Conservation (phyloP, 2,888 invertebrate species). For the Cepaea hortensis region DNA sequence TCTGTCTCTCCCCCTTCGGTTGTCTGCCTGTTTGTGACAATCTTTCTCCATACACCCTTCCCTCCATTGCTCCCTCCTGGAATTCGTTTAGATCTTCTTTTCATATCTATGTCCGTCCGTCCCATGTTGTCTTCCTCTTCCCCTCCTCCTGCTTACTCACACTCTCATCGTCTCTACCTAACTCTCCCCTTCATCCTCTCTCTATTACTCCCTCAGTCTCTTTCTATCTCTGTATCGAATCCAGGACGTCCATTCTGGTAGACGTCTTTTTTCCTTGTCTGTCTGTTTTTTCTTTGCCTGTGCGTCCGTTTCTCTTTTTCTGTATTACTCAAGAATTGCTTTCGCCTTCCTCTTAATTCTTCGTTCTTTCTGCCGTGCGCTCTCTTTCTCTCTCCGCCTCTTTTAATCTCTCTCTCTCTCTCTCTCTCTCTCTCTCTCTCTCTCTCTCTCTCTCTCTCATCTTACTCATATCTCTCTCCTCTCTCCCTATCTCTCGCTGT, state of each 20-base stretch:
- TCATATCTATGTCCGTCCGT: neutral
- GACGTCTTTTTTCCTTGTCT: neutral
- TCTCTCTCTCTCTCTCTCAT: neutral
- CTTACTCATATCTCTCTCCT: neutral
- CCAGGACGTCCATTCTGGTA: no score
- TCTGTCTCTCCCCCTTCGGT: constrained; percentile 9
- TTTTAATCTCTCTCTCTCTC: no score
- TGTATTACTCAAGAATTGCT: neutral
- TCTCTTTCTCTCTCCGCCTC: no score
- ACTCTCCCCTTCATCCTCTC: neutral
- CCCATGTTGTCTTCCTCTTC: neutral
- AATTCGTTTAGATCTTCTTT: no score
- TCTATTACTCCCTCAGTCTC: no score
- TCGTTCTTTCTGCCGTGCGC: neutral
- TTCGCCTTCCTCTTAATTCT: neutral
- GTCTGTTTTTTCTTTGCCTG: neutral
- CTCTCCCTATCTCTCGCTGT: no score
- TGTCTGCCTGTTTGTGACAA: neutral
- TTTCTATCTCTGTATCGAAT: no score
- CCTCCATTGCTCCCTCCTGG: neutral
- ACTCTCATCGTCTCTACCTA: neutral
- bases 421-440: neutral
- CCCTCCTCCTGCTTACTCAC: neutral
- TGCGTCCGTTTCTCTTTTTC: neutral
- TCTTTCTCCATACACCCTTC: neutral